Base-by-base conservation (phyloP, 2,888 invertebrate species). In the Drosophila parthenogenetica region DNA sequence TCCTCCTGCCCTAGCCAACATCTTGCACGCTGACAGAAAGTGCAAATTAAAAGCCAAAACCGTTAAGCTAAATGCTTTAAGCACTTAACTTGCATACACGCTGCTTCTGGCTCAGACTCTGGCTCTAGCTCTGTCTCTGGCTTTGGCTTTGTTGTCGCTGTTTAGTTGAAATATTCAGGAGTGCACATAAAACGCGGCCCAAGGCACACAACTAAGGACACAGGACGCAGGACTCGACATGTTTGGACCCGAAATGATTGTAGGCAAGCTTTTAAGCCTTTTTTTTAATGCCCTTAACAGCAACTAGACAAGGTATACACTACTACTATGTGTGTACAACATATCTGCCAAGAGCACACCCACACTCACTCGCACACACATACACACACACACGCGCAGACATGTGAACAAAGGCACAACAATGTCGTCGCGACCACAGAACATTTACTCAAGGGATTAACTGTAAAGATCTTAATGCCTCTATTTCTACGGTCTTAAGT, bases 361-460 rank as follows among this genome's bases (percentile, higher is more conserved):
- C 45, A 39, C 53, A 35, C 45, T 39, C 49, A 48, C 22, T 16
- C 46, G 63, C 59, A 39, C 40, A 32, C 32, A 37, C 40, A 43
- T 58, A 16, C 57, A 37, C 51, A 48, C 22, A 53, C 64, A 39
- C 51, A 45, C 40, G 49, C 53, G 48, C 64, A 65, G 50, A 66
- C 42, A 42, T 45, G 49, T 40, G 58, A 49, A 45, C 45, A 58
- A 49, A 55, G 62, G 65, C 73, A 74, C 58, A 66, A 68, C 63
- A 69, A 65, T 78, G 78, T 80, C 68, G 69, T 67, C 83, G 81
- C 82, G 83, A 85, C 83, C 75, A 69, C 79, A 81, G 77, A 85
- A 85, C 89, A 86, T 90, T 90, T 90, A 81, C 90, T 90, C 90
- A 90, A 76, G 90, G 90, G 90, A 90, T 90, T 90, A 90, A 90